These are phyloP conservation scores for Mus minutoides DNA, from an alignment of 2,797 vertebrate species.

Conservation along the genomic window DNA sequence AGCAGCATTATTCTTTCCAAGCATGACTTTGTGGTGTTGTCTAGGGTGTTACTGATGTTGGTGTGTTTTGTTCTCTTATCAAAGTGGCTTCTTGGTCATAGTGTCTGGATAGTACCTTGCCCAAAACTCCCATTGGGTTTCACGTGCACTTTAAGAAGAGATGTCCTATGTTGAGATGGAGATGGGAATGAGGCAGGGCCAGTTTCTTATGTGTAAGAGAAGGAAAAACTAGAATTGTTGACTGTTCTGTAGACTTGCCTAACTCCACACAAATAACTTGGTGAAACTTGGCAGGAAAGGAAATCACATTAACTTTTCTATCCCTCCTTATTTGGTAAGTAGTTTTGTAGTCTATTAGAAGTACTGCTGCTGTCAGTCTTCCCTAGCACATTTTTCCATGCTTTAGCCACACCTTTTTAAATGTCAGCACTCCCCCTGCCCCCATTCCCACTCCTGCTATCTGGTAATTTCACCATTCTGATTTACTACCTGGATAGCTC, in stretches of 20 bases:
- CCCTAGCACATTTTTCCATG: constrained; percentile 44
- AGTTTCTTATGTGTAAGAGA: constrained; percentile 54
- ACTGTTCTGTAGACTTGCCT: constrained; percentile 41
- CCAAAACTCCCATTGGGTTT: constrained; percentile 50
- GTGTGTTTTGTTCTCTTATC: constrained; percentile 67
- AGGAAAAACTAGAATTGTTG: constrained; percentile 52
- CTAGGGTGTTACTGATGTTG: constrained; percentile 60
- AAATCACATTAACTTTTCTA: constrained; percentile 67
- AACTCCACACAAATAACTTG: constrained; percentile 67
- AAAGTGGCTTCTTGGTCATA: constrained; percentile 52
- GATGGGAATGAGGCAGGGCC: background rate
- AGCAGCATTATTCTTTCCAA: constrained; percentile 50
- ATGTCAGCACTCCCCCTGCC: background rate
- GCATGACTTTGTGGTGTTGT: constrained; percentile 59
- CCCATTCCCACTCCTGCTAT: too few relatives aligned
- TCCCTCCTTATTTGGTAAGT: background rate
- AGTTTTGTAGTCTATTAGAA: constrained; percentile 66
- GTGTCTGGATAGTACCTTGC: constrained; percentile 53
- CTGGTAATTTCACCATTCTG: constrained; percentile 47
- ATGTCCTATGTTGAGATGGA: constrained; percentile 4
- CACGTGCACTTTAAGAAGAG: constrained; percentile 28
- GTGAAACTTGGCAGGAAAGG: constrained; percentile 68
- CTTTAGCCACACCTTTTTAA: background rate
- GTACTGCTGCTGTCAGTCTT: constrained; percentile 30
- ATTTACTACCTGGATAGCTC: constrained; percentile 29